Conservation (phyloP, 2,888 invertebrate species). For the Thecocarcelia acutangulata region DNA sequence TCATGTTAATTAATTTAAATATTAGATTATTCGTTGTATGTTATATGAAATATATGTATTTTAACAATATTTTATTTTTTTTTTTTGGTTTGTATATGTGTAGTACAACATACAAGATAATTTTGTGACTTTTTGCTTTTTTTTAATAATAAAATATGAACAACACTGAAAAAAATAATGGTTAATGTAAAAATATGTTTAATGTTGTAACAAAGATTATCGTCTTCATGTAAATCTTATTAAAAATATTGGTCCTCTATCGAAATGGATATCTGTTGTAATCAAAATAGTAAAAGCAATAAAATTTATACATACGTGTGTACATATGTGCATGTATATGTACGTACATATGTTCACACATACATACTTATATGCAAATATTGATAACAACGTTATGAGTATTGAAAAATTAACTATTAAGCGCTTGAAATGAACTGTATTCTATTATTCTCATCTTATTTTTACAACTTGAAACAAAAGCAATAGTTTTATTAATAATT, state of each 20-base stretch:
- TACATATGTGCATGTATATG: no score
- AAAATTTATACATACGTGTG: background rate
- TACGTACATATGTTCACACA: no score
- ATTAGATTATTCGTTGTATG: conserved; percentile 77
- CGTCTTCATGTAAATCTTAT: conserved; percentile 75
- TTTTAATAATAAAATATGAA: conserved; percentile 6
- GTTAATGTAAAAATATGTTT: background rate
- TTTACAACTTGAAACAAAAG: conserved; percentile 36
- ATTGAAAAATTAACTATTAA: conserved; percentile 39
- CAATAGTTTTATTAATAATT: conserved; percentile 8
- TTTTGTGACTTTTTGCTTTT: background rate
- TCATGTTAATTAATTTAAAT: conserved; percentile 50
- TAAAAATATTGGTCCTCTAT: conserved; percentile 81
- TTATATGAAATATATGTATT: conserved; percentile 72
- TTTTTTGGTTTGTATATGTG: conserved; percentile 19
- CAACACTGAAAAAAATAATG: background rate
- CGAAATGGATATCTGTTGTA: conserved; percentile 74
- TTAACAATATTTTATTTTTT: conserved; percentile 69
- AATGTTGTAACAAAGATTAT: background rate
- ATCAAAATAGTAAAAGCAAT: conserved; percentile 65
- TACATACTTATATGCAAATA: conserved; percentile 51
- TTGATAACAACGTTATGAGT: conserved; percentile 49
- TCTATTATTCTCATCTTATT: conserved; percentile 16
- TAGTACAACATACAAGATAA: conserved; percentile 19
- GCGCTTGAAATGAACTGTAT: conserved; percentile 21